These are phyloP conservation scores for Colius striatus DNA, from an alignment of 2,113 vertebrate species.

Conservation along the genomic window DNA sequence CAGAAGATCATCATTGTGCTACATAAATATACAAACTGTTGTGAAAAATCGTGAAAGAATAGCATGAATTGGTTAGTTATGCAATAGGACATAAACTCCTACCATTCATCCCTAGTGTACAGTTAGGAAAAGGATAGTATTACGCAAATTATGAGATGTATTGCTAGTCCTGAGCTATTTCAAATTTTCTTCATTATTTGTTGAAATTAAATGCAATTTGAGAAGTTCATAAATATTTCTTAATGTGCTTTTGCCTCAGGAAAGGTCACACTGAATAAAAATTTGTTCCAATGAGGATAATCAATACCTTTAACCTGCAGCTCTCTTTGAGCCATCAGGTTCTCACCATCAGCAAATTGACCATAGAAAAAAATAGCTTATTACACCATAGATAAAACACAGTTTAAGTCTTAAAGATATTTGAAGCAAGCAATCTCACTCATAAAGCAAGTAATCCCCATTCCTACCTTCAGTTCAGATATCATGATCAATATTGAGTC, in stretches of 20 bases:
- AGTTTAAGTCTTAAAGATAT: background rate
- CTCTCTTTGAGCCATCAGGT: background rate
- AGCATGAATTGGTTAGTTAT: constrained; percentile 40
- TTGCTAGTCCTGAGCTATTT: constrained; percentile 44
- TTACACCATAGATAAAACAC: background rate
- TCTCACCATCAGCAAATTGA: background rate
- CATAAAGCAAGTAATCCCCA: background rate
- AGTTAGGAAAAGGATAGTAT: constrained; percentile 39
- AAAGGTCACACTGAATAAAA: background rate
- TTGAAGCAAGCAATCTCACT: background rate
- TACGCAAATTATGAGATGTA: constrained; percentile 35
- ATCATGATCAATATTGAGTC: background rate
- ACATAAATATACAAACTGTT: background rate
- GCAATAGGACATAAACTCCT: constrained; percentile 35
- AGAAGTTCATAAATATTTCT: constrained; percentile 50
- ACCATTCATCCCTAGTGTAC: constrained; percentile 53
- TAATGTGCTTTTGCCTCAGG: background rate
- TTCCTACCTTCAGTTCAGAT: background rate
- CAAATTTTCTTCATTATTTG: constrained; percentile 43
- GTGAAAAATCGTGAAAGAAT: constrained; percentile 25
- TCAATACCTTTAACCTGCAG: background rate
- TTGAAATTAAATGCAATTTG: constrained; percentile 49
- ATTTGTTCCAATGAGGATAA: background rate
- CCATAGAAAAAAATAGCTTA: background rate
- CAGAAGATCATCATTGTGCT: background rate